These are phyloP conservation scores for Galagoides demidoff DNA, from an alignment of 2,797 vertebrate genomes.

Conservation along the genomic window DNA sequence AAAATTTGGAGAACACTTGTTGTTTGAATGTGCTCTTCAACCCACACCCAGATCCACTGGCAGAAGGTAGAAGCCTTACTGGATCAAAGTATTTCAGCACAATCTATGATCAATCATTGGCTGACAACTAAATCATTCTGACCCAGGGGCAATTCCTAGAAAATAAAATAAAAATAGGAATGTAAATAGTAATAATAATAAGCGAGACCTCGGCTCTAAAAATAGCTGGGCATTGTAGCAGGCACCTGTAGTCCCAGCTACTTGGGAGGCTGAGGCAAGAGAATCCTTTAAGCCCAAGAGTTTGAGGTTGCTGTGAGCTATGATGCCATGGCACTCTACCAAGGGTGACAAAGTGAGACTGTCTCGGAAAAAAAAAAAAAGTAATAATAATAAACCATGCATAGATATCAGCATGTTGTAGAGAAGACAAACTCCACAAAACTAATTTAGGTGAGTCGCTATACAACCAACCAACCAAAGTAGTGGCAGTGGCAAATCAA, in stretches of 20 bases:
- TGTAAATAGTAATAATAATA: background rate
- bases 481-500: background rate
- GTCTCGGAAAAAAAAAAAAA: background rate
- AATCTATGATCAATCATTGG: background rate
- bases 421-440: background rate
- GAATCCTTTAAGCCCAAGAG: too few relatives aligned
- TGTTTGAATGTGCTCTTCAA: background rate
- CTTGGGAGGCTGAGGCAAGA: too few relatives aligned
- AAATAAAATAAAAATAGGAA: constrained; percentile 51
- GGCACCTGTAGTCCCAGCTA: too few relatives aligned
- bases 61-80: background rate
- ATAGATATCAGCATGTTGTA: background rate
- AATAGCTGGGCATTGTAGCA: too few relatives aligned
- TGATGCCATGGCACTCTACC: too few relatives aligned
- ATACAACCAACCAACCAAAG: constrained; percentile 11
- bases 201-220: background rate
- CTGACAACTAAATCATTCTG: background rate
- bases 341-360: too few relatives aligned
- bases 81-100: constrained; percentile 1
- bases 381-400: background rate
- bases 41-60: background rate
- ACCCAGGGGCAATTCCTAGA: background rate
- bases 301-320: too few relatives aligned
- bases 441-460: background rate
- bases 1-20: background rate